Percentiles rank a stretch among this genome's conserved stretches.
Conservation (phyloP, 2,113 vertebrate genomes). For the Ammospiza caudacuta region DNA sequence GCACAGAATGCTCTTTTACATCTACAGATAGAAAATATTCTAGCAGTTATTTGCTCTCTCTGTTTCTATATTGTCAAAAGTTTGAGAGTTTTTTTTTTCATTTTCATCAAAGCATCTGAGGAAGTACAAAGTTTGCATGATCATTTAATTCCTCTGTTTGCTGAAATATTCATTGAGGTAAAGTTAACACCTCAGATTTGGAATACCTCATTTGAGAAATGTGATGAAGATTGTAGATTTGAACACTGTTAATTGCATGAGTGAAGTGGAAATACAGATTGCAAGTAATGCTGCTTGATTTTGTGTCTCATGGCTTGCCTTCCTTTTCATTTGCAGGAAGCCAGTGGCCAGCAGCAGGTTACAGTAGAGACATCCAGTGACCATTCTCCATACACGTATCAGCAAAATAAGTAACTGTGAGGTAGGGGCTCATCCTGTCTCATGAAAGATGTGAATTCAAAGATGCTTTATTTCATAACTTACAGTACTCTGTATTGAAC, state of each 20-base stretch:
- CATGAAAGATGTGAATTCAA: conserved; percentile 13
- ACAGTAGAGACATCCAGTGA: conserved; percentile 90
- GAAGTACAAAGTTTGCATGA: not conserved
- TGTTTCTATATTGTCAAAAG: not conserved
- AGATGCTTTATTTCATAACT: not conserved
- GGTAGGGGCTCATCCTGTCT: conserved; percentile 71
- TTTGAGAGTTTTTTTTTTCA: not conserved
- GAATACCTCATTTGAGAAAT: not conserved
- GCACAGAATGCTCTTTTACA: not conserved
- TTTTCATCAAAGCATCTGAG: not conserved
- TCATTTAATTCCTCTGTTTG: not conserved
- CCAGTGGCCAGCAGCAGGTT: conserved; percentile 88
- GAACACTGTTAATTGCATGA: not conserved
- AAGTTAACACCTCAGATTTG: not conserved
- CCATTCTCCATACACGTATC: conserved; percentile 95
- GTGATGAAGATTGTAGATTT: not conserved
- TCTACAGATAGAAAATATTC: not conserved
- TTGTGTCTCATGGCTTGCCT: conserved; percentile 23
- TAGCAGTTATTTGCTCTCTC: not conserved
- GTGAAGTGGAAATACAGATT: not conserved
- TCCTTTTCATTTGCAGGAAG: conserved; percentile 83
- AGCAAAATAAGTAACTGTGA: conserved; percentile 94
- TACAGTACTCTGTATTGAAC: not conserved
- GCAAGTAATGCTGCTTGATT: not conserved
- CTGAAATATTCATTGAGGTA: not conserved